Percentiles rank a stretch among this genome's conserved stretches.
Conservation (phyloP, 2,888 invertebrate species). For the Octodonta nipae region DNA sequence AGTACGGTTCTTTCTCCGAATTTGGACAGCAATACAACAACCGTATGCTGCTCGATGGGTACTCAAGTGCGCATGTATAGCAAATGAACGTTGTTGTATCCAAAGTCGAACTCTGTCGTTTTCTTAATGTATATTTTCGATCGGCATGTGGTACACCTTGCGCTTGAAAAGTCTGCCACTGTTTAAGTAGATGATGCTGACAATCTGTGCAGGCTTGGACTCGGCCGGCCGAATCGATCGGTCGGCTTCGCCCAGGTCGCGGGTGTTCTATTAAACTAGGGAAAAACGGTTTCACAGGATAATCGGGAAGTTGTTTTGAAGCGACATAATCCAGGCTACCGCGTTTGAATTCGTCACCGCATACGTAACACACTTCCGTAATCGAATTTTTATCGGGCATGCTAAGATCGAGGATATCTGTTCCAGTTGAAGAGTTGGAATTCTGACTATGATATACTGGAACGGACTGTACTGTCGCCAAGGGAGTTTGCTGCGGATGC, state of each 20-base stretch:
- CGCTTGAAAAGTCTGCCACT: constrained; percentile 61
- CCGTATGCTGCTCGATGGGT: constrained; percentile 65
- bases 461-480: constrained; percentile 15
- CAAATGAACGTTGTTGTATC: constrained; percentile 69
- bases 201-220: constrained; percentile 74
- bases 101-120: constrained; percentile 50
- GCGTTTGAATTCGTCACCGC: constrained; percentile 75
- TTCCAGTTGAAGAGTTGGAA: constrained; percentile 47
- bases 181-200: constrained; percentile 70
- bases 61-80: constrained; percentile 75
- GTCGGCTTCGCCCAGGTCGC: constrained; percentile 65
- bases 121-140: constrained; percentile 67
- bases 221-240: constrained; percentile 32
- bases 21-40: constrained; percentile 75
- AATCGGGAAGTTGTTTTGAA: constrained; percentile 39
- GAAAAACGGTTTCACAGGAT: constrained; percentile 30
- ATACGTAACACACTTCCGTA: constrained; percentile 81
- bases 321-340: constrained; percentile 63
- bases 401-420: constrained; percentile 75
- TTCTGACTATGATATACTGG: constrained; percentile 28
- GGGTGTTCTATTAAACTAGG: constrained; percentile 58
- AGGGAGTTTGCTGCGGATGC: constrained; percentile 25
- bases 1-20: constrained; percentile 76
- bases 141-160: constrained; percentile 63
- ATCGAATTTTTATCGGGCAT: constrained; percentile 87